A percentile compares a stretch with the other conserved stretches of the same genome.
Evolutionary conservation across 2,113 vertebrate genomes (phyloP).

Genomic region (Emberiza fucata): DNA sequence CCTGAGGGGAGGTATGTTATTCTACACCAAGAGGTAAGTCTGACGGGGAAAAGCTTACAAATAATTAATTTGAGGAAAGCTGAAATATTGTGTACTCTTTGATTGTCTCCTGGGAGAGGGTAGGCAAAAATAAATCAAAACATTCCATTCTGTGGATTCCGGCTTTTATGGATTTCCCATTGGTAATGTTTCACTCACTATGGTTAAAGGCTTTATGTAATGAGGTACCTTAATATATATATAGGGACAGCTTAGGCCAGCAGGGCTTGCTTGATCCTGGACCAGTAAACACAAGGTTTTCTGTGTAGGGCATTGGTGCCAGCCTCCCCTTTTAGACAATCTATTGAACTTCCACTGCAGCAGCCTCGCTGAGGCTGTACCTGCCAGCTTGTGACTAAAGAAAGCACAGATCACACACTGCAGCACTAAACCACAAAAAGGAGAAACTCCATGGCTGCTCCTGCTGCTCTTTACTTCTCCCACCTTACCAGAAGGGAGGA

Average conservation of each 20-base stretch:
- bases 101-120: slow-evolving; percentile 13
- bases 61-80: slow-evolving; percentile 6
- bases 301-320: slow-evolving; percentile 1
- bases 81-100: slow-evolving; percentile 23
- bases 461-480: background rate
- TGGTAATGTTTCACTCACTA: slow-evolving; percentile 8
- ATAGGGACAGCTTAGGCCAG: background rate
- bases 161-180: slow-evolving; percentile 26
- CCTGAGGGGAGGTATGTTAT: slow-evolving; percentile 20
- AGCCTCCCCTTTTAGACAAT: background rate
- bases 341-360: slow-evolving; percentile 2
- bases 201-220: background rate
- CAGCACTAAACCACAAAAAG: background rate
- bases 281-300: slow-evolving; percentile 14
- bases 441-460: background rate
- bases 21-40: slow-evolving; percentile 7
- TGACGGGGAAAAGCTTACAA: slow-evolving; percentile 18
- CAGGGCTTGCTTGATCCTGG: slow-evolving; percentile 23
- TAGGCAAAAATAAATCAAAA: slow-evolving; percentile 2
- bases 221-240: background rate
- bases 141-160: background rate
- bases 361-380: background rate
- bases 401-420: background rate
- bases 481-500: background rate
- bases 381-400: background rate